phyloP scores from a whole-genome alignment of 2,888 invertebrate species.

The Prenolepis imparis region DNA sequence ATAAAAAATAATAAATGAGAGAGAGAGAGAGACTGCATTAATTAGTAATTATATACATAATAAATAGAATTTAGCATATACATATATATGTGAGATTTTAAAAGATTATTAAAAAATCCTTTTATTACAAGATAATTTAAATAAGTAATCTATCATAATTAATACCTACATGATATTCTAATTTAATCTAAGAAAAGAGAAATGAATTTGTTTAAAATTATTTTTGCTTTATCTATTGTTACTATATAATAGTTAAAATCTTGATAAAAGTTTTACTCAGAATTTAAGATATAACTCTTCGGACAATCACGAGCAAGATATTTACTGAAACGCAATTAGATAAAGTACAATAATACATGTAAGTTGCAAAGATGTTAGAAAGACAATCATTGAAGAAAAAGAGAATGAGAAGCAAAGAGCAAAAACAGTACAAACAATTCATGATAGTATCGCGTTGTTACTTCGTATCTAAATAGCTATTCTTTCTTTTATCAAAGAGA shows the following conservation, averaged over 20 bases:
- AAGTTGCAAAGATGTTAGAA: slow-evolving; percentile 6
- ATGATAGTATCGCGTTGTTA: slow-evolving; percentile 1
- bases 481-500: slow-evolving; percentile 6
- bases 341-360: background rate
- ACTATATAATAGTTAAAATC: background rate
- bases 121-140: background rate
- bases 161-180: background rate
- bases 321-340: slow-evolving; percentile 5
- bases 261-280: background rate
- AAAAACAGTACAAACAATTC: slow-evolving; percentile 11
- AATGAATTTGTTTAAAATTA: background rate
- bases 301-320: background rate
- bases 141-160: background rate
- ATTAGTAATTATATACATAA: background rate
- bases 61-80: background rate
- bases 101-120: background rate
- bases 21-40: background rate
- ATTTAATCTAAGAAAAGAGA: background rate
- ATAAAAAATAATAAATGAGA: background rate
- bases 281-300: background rate
- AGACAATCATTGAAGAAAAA: background rate
- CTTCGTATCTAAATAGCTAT: slow-evolving; percentile 22
- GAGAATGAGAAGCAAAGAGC: background rate
- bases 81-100: background rate
- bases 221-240: background rate